These are phyloP conservation scores for Chironomus riparius DNA, from an alignment of 2,888 invertebrate species.

Conservation along the genomic window DNA sequence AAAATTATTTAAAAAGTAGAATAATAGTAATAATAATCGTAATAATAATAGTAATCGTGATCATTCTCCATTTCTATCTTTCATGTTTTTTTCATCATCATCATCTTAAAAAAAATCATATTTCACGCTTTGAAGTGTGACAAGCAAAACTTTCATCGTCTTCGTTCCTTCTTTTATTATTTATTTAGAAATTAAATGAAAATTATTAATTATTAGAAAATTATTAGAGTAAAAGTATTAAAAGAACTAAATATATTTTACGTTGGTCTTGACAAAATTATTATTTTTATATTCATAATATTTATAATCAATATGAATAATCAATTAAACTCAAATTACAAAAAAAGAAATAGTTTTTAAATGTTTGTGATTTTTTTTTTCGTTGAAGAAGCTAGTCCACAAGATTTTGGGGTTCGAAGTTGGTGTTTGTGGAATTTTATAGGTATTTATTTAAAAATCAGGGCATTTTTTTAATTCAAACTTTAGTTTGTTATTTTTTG, in stretches of 20 bases:
- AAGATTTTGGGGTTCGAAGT: no score
- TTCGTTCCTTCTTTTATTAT: background rate
- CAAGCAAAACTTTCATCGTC: background rate
- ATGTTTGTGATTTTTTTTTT: no score
- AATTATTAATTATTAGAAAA: background rate
- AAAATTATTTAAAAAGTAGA: slow-evolving; percentile 19
- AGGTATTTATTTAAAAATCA: no score
- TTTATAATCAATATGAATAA: no score
- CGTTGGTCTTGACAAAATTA: background rate
- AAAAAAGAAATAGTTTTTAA: no score
- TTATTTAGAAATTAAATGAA: background rate
- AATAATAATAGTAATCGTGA: background rate
- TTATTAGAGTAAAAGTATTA: background rate
- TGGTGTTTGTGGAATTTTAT: no score
- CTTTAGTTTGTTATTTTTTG: no score
- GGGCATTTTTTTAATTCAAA: no score
- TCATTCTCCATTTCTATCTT: background rate
- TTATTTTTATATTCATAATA: background rate
- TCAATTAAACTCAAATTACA: no score
- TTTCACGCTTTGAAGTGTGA: background rate
- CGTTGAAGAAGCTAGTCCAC: no score
- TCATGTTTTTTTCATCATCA: no score
- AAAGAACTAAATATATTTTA: background rate
- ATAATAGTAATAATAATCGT: background rate
- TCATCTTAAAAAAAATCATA: background rate